phyloP scores from a whole-genome alignment of 2,113 vertebrate genomes.

The Phylloscopus trochilus region DNA sequence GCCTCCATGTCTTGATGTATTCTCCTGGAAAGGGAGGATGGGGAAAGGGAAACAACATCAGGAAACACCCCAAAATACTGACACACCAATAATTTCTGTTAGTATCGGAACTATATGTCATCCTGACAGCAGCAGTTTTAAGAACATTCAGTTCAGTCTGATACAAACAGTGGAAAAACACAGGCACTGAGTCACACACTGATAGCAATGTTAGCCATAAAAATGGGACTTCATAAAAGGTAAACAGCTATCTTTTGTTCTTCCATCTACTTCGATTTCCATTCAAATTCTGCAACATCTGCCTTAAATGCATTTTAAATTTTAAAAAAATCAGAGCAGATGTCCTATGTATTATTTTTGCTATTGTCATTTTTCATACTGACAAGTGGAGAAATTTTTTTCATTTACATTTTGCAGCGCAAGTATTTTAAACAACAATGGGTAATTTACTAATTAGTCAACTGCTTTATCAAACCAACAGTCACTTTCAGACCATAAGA shows the following conservation, averaged over 20 bases:
- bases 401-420: slow-evolving; percentile 83
- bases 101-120: neutral
- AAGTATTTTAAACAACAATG: slow-evolving; percentile 80
- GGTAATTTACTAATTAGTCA: slow-evolving; percentile 79
- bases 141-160: neutral
- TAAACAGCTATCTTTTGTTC: slow-evolving; percentile 43
- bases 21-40: slow-evolving; percentile 78
- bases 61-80: neutral
- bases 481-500: slow-evolving; percentile 52
- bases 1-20: slow-evolving; percentile 98
- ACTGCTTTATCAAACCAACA: slow-evolving; percentile 66
- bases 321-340: slow-evolving; percentile 78
- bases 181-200: slow-evolving; percentile 9
- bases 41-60: neutral
- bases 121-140: neutral
- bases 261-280: slow-evolving; percentile 3
- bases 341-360: slow-evolving; percentile 81
- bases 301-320: slow-evolving; percentile 64
- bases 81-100: neutral
- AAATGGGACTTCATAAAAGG: slow-evolving; percentile 37
- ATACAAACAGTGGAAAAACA: slow-evolving; percentile 31
- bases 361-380: slow-evolving; percentile 88
- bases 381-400: slow-evolving; percentile 76
- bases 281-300: slow-evolving; percentile 76
- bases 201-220: neutral